Evolutionary conservation across 2,797 vertebrate species (phyloP), one percentile per base, ranked within the genome.

Genomic region (Ammospiza maritima): DNA sequence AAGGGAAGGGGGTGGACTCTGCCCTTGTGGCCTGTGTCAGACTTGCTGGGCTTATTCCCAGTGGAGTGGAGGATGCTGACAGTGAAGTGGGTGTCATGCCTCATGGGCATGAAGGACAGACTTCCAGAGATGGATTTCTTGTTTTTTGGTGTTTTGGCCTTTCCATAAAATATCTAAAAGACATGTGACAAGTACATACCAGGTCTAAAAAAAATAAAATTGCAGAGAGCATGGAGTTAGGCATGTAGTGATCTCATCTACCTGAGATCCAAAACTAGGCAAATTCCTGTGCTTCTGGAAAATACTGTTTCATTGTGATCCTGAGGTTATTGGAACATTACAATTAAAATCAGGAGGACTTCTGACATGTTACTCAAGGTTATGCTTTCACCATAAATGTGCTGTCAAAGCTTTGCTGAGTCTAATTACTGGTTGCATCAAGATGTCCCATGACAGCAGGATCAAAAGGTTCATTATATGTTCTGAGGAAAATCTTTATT

Each of bases 381-480:
- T 89, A 58, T 88, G 56, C 51, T 87, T 96, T 72, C 77, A 56
- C 77, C 51, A 42, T 85, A 70, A 95, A 95, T 80, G 32, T 1
- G 1, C 51, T 93, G 84, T 93, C 66, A 96, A 32, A 93, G 60
- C 74, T 84, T 90, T 91, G 51, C 88, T 82, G 22, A 36, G 73
- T 69, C 62, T 86, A 86, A 93, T 92, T 95, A 56, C 66, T 23
- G 30, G 30, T 92, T 94, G 66, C 83, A 80, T 89, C 40, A 36
- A 90, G 77, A 84, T 84, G 44, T 88, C 58, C 56, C 3, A 0
- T 89, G 90, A 90, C 90, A 94, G 80, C 40, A 88, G 85, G 86
- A 93, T 85, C 88, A 90, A 95, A 92, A 85, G 66, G 77, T 70
- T 93, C 73, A 81, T 95, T 88, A 44, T 50, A 44, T 73, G 36